These are phyloP conservation scores for Heliconius sara DNA, from an alignment of 2,888 invertebrate species.

Conservation along the genomic window DNA sequence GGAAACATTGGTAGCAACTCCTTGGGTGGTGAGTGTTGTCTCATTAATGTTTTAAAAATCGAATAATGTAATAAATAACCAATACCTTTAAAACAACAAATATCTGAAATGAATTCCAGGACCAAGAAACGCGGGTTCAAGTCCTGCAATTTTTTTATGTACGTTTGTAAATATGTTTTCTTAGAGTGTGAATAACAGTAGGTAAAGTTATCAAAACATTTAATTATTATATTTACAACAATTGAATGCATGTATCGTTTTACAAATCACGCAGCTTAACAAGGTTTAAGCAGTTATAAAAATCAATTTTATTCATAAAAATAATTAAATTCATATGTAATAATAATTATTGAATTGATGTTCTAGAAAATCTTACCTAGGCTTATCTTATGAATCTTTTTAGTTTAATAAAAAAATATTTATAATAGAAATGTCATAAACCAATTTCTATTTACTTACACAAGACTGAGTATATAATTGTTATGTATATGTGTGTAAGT, in stretches of 20 bases:
- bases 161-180: too few relatives aligned
- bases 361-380: not conserved
- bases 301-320: too few relatives aligned
- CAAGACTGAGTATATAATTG: not conserved
- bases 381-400: too few relatives aligned
- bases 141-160: too few relatives aligned
- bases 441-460: too few relatives aligned
- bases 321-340: not conserved
- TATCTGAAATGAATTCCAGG: too few relatives aligned
- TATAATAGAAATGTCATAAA: too few relatives aligned
- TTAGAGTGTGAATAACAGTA: too few relatives aligned
- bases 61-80: not conserved
- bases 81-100: not conserved
- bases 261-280: slow-evolving; percentile 3
- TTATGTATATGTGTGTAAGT: not conserved
- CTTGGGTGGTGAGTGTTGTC: not conserved
- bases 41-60: not conserved
- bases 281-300: not conserved
- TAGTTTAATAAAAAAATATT: too few relatives aligned
- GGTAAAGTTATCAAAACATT: too few relatives aligned
- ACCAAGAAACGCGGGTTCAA: too few relatives aligned
- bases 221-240: not conserved
- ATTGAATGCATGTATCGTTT: not conserved
- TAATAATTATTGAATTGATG: not conserved
- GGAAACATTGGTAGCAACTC: slow-evolving; percentile 25